phyloP scores from a whole-genome alignment of 1,140 invertebrate genomes.

The Elymnias hypermnestra region DNA sequence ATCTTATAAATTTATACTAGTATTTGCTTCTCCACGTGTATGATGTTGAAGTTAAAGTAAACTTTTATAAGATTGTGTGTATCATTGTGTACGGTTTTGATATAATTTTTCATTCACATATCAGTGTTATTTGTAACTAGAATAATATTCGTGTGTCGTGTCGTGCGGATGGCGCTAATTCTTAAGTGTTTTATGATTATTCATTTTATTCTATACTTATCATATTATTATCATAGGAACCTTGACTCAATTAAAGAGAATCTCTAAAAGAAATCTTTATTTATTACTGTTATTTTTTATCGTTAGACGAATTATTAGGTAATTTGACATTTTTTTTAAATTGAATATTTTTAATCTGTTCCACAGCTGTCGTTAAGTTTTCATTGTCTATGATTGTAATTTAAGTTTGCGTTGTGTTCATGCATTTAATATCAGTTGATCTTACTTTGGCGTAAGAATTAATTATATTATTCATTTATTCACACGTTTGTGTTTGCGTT shows the following conservation, averaged over 20 bases:
- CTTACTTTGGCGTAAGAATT: background rate
- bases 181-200: slow-evolving; percentile 14
- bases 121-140: slow-evolving; percentile 59
- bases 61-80: slow-evolving; percentile 21
- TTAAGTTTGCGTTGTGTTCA: slow-evolving; percentile 38
- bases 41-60: slow-evolving; percentile 8
- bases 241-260: slow-evolving; percentile 1
- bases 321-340: slow-evolving; percentile 22
- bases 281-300: slow-evolving; percentile 13
- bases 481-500: slow-evolving; percentile 26
- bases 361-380: slow-evolving; percentile 44
- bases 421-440: slow-evolving; percentile 30
- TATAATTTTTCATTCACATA: slow-evolving; percentile 60
- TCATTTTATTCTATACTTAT: slow-evolving; percentile 21
- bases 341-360: slow-evolving; percentile 28
- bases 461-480: slow-evolving; percentile 27
- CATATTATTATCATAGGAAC: no score
- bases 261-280: slow-evolving; percentile 12
- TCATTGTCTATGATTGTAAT: slow-evolving; percentile 43
- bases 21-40: slow-evolving; percentile 6
- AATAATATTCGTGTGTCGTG: slow-evolving; percentile 44
- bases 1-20: slow-evolving; percentile 6
- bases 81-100: slow-evolving; percentile 27
- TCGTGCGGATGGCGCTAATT: slow-evolving; percentile 54
- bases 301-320: slow-evolving; percentile 10